These are phyloP conservation scores for Drosophila meridiana DNA, from an alignment of 2,888 invertebrate genomes.

Conservation along the genomic window DNA sequence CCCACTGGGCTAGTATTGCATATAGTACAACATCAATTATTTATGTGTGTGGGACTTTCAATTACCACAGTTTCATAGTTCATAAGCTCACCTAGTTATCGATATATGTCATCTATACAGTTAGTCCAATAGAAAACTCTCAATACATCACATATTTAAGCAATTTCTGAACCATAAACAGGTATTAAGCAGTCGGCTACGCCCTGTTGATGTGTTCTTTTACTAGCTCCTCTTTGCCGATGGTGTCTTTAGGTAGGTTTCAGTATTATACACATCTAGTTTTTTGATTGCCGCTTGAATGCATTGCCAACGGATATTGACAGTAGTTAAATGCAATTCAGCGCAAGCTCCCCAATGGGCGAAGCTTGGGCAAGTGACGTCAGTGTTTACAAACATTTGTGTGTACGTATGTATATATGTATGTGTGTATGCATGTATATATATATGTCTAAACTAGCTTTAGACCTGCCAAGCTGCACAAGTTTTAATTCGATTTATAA, in stretches of 20 bases:
- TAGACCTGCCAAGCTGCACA: conserved; percentile 10
- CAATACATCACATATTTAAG: neutral
- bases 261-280: conserved; percentile 2
- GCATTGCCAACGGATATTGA: conserved; percentile 74
- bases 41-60: too few species aligned
- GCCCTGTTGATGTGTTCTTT: neutral
- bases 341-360: conserved; percentile 16
- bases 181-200: neutral
- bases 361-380: conserved; percentile 31
- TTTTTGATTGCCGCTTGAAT: conserved; percentile 68
- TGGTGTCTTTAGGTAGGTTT: conserved; percentile 19
- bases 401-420: neutral
- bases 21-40: neutral
- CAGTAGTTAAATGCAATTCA: conserved; percentile 52
- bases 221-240: conserved; percentile 7
- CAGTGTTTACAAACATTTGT: conserved; percentile 15
- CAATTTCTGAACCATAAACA: too few species aligned
- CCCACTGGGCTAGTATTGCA: neutral
- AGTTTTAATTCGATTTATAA: neutral
- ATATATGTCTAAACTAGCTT: neutral
- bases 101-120: too few species aligned
- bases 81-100: too few species aligned
- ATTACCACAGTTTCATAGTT: too few species aligned
- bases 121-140: too few species aligned
- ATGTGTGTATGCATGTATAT: neutral